Conservation (phyloP, 2,797 vertebrate genomes). For the Monodelphis domestica region DNA sequence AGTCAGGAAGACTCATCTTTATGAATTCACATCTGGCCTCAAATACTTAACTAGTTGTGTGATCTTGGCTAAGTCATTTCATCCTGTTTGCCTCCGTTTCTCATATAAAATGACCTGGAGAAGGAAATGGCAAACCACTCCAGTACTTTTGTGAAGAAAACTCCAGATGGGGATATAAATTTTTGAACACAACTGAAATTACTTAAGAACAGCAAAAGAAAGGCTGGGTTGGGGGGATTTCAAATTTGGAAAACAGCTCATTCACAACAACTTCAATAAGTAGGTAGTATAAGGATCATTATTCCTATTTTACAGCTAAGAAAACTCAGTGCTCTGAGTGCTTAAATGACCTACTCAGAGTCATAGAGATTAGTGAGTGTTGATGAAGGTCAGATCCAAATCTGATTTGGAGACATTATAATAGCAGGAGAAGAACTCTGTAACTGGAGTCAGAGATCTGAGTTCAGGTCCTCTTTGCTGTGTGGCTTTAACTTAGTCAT, state of each 20-base stretch:
- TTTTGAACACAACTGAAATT: no score
- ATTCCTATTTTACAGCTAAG: neutral
- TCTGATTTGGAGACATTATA: neutral
- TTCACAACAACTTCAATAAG: neutral
- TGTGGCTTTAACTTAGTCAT: neutral
- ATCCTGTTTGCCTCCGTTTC: no score
- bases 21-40: no score
- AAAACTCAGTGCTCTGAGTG: fast-evolving
- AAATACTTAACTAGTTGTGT: no score
- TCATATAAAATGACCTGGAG: no score
- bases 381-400: neutral
- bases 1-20: no score
- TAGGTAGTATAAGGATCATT: neutral
- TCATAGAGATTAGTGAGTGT: neutral
- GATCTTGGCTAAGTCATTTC: no score
- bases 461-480: neutral
- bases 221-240: no score
- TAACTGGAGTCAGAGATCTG: neutral
- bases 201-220: no score
- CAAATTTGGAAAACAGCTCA: neutral
- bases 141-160: no score
- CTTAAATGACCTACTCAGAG: neutral
- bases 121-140: no score
- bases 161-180: no score
- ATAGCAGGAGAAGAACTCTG: neutral